Evolutionary conservation across 1,140 invertebrate genomes (phyloP).

Genomic region (Pomacea maculata): DNA sequence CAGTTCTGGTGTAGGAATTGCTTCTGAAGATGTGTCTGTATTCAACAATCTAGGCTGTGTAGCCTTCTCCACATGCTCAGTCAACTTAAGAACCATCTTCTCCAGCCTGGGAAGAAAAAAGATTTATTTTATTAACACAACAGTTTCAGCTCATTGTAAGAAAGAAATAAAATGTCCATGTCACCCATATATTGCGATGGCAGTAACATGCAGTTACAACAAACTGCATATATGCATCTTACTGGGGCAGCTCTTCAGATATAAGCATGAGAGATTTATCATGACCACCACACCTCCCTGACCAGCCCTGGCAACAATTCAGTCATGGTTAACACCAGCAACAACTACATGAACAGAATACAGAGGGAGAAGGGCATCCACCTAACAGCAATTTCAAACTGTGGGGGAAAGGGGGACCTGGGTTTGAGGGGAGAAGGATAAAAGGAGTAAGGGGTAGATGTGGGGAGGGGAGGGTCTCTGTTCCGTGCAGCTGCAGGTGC

Average conservation of each 20-base stretch:
- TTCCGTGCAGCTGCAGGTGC: too few species aligned
- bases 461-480: too few species aligned
- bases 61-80: constrained; percentile 29
- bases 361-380: too few species aligned
- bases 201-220: neutral
- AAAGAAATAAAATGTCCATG: neutral
- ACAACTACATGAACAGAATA: too few species aligned
- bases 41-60: neutral
- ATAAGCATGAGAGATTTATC: neutral
- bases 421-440: too few species aligned
- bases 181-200: neutral
- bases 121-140: neutral
- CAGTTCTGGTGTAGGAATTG: too few species aligned
- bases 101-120: constrained; percentile 35
- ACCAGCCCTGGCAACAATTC: neutral
- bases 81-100: constrained; percentile 39
- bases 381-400: too few species aligned
- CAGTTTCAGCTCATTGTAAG: neutral
- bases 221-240: neutral
- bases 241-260: neutral
- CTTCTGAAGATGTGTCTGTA: too few species aligned
- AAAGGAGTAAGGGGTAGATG: too few species aligned
- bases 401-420: too few species aligned
- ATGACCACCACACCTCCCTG: neutral
- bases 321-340: too few species aligned